A percentile compares a stretch with the other conserved stretches of the same genome.
Evolutionary conservation across 2,113 vertebrate species (phyloP).

Genomic region (Vidua chalybeata): DNA sequence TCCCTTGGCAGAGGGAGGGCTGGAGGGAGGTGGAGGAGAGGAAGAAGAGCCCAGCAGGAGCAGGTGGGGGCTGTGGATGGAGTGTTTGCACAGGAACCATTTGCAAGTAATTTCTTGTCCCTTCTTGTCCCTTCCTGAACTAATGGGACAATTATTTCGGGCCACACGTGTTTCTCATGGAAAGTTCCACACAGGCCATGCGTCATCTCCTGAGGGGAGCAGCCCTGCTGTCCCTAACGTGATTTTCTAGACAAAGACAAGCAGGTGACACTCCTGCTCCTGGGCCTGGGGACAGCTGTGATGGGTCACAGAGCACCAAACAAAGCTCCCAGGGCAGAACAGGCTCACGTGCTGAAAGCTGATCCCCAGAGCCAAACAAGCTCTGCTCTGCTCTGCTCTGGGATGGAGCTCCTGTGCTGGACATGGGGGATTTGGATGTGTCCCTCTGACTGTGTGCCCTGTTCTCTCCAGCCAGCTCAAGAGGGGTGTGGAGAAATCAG

Average conservation of each 20-base stretch:
- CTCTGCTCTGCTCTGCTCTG: background rate
- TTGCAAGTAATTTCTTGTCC: slow-evolving; percentile 17
- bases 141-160: slow-evolving; percentile 36
- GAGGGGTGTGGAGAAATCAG: background rate
- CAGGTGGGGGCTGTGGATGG: background rate
- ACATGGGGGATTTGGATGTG: rapidly evolving
- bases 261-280: background rate
- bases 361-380: background rate
- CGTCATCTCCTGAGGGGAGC: background rate
- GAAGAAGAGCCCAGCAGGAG: background rate
- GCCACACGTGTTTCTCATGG: slow-evolving; percentile 1
- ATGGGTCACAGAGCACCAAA: background rate
- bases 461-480: background rate
- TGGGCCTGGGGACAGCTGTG: background rate
- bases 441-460: background rate
- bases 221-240: background rate
- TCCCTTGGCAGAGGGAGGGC: background rate
- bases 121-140: slow-evolving; percentile 55
- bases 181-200: background rate
- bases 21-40: background rate
- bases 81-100: background rate
- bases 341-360: background rate
- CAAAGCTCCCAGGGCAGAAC: background rate
- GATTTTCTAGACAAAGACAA: background rate
- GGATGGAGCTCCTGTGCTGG: background rate